A percentile compares a stretch with the other conserved stretches of the same genome.
Evolutionary conservation across 2,888 invertebrate species (phyloP).

Genomic region (Drosophila tripunctata): DNA sequence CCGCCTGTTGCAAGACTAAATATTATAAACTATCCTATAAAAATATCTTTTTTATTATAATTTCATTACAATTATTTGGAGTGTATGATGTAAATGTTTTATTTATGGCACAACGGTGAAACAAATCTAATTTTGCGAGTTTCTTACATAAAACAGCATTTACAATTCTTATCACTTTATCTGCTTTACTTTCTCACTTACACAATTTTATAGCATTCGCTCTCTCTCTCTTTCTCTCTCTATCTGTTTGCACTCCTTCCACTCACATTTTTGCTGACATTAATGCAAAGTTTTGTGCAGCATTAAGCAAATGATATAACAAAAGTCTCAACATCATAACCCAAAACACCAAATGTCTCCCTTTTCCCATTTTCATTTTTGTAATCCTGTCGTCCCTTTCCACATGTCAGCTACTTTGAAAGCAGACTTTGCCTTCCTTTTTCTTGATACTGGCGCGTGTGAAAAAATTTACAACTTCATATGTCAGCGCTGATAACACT

Average conservation of each 20-base stretch:
- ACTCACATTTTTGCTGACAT: not conserved
- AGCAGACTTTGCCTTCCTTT: not conserved
- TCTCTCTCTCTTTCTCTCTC: not conserved
- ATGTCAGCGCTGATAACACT: conserved; percentile 55
- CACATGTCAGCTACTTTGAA: not conserved
- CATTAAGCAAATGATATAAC: conserved; percentile 22
- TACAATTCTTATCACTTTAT: conserved; percentile 11
- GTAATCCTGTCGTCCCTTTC: not conserved
- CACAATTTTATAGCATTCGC: not conserved
- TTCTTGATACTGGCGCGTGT: conserved; percentile 15
- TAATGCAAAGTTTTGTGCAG: conserved; percentile 20
- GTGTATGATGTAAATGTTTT: not conserved
- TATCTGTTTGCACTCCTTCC: not conserved
- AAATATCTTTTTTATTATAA: no score
- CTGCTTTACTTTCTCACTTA: not conserved
- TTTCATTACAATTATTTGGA: not conserved
- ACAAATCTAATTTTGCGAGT: conserved; percentile 16
- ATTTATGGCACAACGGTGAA: not conserved
- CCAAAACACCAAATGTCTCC: conserved; percentile 8
- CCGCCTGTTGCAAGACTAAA: no score
- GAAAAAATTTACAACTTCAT: conserved; percentile 74
- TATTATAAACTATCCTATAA: no score
- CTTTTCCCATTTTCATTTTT: not conserved
- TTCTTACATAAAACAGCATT: conserved; percentile 23
- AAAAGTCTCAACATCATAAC: conserved; percentile 14